Percentiles rank a stretch among this genome's conserved stretches.
Conservation (phyloP, 2,113 vertebrate genomes). For the Theristicus caerulescens region DNA sequence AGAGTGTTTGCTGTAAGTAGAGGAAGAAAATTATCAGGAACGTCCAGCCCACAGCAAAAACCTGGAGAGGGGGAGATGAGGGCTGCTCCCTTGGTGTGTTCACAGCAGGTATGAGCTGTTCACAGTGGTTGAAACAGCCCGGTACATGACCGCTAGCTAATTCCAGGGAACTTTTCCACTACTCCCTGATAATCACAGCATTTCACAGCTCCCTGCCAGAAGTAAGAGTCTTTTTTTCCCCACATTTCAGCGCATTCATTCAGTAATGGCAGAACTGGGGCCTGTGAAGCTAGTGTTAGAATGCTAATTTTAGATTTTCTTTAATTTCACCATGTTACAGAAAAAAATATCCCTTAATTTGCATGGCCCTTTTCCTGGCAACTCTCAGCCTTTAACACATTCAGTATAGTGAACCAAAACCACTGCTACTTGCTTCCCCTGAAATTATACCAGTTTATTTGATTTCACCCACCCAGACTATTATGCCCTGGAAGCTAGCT, state of each 20-base stretch:
- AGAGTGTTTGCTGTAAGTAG: neutral
- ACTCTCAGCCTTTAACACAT: neutral
- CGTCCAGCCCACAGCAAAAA: neutral
- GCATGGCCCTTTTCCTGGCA: neutral
- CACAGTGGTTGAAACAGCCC: neutral
- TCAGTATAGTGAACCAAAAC: neutral
- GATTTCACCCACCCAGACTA: neutral
- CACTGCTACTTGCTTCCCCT: neutral
- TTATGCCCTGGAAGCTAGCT: neutral
- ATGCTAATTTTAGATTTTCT: neutral
- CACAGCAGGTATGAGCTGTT: neutral
- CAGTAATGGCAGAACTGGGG: neutral
- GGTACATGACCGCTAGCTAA: neutral
- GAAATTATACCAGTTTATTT: neutral
- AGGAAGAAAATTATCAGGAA: neutral
- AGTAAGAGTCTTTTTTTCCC: neutral
- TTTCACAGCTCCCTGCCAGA: neutral
- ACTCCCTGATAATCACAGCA: neutral
- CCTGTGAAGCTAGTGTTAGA: neutral
- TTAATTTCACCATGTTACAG: neutral
- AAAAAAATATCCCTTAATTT: neutral
- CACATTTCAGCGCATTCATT: neutral
- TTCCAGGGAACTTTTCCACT: neutral
- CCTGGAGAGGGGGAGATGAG: neutral
- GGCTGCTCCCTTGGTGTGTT: neutral